These are phyloP conservation scores for Epistrophe eligans DNA, from an alignment of 2,888 invertebrate species.

Conservation along the genomic window DNA sequence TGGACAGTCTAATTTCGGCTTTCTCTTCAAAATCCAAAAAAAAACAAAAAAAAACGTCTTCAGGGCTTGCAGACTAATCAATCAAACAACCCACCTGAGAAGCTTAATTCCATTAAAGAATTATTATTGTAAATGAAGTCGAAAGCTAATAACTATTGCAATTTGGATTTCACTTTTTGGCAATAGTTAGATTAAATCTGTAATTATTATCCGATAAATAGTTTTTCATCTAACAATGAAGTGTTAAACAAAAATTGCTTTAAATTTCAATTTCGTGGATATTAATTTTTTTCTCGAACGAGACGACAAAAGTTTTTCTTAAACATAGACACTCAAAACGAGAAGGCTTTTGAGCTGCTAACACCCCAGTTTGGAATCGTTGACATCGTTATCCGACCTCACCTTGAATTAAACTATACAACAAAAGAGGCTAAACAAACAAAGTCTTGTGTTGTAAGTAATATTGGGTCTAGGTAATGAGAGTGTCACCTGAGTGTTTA, in stretches of 20 bases:
- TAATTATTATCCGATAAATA: conserved; percentile 43
- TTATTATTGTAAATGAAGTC: not conserved
- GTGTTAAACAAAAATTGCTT: conserved; percentile 41
- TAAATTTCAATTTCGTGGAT: conserved; percentile 12
- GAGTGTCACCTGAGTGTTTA: conserved; percentile 60
- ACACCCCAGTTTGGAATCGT: conserved; percentile 64
- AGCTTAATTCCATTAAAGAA: conserved; percentile 1
- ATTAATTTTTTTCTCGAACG: conserved; percentile 4
- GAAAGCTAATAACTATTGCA: conserved; percentile 2
- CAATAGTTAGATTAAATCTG: conserved; percentile 18
- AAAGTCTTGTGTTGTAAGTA: conserved; percentile 21
- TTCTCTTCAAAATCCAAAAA: conserved; percentile 40
- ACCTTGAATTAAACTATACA: conserved; percentile 65
- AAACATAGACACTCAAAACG: not conserved
- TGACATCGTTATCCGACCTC: conserved; percentile 65
- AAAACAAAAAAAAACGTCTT: not conserved
- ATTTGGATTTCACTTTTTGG: conserved; percentile 43
- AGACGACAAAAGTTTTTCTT: not conserved
- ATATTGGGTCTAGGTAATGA: conserved; percentile 66
- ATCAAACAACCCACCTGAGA: conserved; percentile 23
- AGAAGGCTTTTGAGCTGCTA: not conserved
- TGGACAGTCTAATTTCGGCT: conserved; percentile 58
- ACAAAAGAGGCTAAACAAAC: conserved; percentile 41
- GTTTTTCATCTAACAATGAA: not conserved
- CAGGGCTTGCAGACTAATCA: conserved; percentile 45